phyloP scores from a whole-genome alignment of 1,140 invertebrate genomes.

The Drosophila repleta region DNA sequence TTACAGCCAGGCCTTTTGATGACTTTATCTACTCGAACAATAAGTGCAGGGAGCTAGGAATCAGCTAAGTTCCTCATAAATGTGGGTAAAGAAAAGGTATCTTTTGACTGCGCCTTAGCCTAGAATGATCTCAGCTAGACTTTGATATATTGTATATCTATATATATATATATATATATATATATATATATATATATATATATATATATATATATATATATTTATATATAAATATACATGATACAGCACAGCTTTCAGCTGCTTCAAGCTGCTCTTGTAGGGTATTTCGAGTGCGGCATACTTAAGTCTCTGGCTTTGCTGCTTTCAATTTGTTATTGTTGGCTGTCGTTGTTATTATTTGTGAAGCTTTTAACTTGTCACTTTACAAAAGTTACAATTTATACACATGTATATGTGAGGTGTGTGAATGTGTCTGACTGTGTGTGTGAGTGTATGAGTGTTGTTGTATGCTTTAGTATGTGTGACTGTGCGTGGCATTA shows the following conservation, averaged over 20 bases:
- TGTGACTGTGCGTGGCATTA: slow-evolving; percentile 3
- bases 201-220: no score
- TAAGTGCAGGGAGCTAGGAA: no score
- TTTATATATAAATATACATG: no score
- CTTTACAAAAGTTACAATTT: slow-evolving; percentile 11
- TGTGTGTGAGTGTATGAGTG: slow-evolving; percentile 29
- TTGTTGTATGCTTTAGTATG: slow-evolving; percentile 11
- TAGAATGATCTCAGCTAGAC: no score
- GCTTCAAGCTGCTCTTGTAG: background rate
- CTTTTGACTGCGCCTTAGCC: no score
- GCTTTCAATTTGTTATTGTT: slow-evolving; percentile 7
- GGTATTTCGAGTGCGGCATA: slow-evolving; percentile 5
- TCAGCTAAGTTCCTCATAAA: no score
- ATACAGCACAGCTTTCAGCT: background rate
- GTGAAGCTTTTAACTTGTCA: slow-evolving; percentile 44
- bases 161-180: no score
- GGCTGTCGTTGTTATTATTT: slow-evolving; percentile 36
- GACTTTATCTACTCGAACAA: no score
- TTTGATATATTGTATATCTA: no score
- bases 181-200: no score
- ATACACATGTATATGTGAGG: slow-evolving; percentile 12
- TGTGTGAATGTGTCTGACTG: slow-evolving; percentile 19
- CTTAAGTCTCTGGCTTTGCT: background rate
- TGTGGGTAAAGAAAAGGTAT: no score
- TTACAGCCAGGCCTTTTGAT: no score